A percentile compares a stretch with the other conserved stretches of the same genome.
Conservation (phyloP, 92 coral and sea anemone species). For the Anthopleura xanthogrammica region DNA sequence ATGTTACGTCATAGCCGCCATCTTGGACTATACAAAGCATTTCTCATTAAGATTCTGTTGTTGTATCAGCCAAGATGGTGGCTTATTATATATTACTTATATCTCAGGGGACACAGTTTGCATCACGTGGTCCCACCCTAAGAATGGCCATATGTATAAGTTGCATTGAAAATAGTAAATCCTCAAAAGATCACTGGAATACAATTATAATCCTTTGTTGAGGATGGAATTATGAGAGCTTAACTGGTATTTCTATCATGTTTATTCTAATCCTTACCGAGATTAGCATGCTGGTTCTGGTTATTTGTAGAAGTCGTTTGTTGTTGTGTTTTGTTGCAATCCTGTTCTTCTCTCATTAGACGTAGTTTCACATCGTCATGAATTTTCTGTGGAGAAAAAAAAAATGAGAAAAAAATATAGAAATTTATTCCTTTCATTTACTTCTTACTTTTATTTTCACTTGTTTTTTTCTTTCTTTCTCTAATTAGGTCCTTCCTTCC, state of each 20-base stretch:
- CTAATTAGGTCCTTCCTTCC: too few relatives aligned
- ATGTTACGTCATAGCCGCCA: too few relatives aligned
- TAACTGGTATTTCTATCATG: background rate
- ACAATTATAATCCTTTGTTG: background rate
- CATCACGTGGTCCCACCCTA: too few relatives aligned
- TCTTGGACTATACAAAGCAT: too few relatives aligned
- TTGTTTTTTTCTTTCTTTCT: too few relatives aligned
- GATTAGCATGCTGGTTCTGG: background rate
- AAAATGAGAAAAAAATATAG: background rate
- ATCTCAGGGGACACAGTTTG: too few relatives aligned
- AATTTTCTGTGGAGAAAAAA: conserved; percentile 8
- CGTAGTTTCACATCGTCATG: conserved; percentile 9
- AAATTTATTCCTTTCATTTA: background rate
- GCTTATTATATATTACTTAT: too few relatives aligned
- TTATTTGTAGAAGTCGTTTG: background rate
- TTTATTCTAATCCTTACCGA: background rate
- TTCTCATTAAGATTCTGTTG: too few relatives aligned
- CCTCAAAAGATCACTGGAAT: background rate
- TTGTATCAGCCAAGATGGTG: too few relatives aligned
- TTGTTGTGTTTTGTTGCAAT: background rate
- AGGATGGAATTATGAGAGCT: background rate
- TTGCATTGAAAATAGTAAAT: background rate
- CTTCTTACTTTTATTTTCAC: too few relatives aligned
- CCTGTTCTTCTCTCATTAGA: background rate
- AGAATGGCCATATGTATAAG: background rate